Conservation (phyloP, 2,888 invertebrate species). For the Hanleya hanleyi region DNA sequence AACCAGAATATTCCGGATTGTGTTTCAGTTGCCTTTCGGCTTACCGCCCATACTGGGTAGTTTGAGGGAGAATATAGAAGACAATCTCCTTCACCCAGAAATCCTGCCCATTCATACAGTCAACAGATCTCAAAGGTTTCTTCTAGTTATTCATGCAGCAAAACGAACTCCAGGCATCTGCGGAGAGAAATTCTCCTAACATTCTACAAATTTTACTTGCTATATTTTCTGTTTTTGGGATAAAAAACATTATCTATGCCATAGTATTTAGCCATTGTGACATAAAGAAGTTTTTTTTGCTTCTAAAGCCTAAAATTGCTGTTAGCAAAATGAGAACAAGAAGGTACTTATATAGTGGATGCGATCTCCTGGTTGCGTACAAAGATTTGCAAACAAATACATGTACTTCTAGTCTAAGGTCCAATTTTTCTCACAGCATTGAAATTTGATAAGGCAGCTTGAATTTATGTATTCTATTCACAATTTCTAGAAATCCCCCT, state of each 20-base stretch:
- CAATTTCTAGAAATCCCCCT: slow-evolving; percentile 59
- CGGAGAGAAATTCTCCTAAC: too few species aligned
- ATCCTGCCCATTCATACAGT: slow-evolving; percentile 83
- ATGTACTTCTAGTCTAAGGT: background rate
- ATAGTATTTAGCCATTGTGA: too few species aligned
- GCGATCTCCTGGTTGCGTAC: background rate
- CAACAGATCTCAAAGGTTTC: slow-evolving; percentile 81
- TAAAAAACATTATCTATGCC: too few species aligned
- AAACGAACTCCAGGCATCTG: too few species aligned
- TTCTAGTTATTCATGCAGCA: too few species aligned
- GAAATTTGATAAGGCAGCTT: background rate
- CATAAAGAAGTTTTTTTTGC: too few species aligned
- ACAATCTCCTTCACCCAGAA: slow-evolving; percentile 81
- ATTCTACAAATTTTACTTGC: too few species aligned
- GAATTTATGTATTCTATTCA: background rate
- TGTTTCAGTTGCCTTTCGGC: slow-evolving; percentile 71
- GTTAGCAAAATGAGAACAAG: too few species aligned
- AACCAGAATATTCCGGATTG: too few species aligned
- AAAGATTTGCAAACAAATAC: background rate
- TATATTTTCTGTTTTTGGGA: too few species aligned
- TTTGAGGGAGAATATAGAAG: slow-evolving; percentile 79
- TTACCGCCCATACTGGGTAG: slow-evolving; percentile 81
- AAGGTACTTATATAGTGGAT: too few species aligned
- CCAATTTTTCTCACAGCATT: background rate
- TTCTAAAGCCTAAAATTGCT: too few species aligned